Evolutionary conservation across 2,113 vertebrate genomes (phyloP).

Genomic region (Amia ocellicauda): DNA sequence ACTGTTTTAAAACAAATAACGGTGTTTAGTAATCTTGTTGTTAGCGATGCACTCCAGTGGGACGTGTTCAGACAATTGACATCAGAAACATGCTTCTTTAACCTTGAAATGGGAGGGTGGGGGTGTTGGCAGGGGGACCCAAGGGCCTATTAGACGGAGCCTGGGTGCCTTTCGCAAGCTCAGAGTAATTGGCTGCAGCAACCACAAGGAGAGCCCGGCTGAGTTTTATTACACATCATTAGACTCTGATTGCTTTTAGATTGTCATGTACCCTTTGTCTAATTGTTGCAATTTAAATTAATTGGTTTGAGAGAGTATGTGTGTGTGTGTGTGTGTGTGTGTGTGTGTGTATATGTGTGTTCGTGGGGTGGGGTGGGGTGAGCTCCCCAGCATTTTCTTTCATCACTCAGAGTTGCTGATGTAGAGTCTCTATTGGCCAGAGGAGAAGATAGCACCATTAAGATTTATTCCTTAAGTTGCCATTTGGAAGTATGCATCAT

Average conservation of each 20-base stretch:
- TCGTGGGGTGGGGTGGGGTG: neutral
- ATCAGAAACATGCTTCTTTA: neutral
- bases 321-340: no score
- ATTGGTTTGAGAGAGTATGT: slow-evolving; percentile 40
- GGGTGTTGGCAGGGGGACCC: neutral
- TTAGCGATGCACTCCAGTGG: neutral
- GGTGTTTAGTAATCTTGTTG: neutral
- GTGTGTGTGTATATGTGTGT: neutral
- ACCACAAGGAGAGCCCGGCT: slow-evolving; percentile 3
- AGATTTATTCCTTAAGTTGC: no score
- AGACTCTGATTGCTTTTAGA: slow-evolving; percentile 64
- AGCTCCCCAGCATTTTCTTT: neutral
- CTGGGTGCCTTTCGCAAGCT: neutral
- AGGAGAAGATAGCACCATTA: neutral
- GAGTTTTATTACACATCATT: slow-evolving; percentile 66
- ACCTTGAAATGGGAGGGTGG: neutral
- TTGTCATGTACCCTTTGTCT: slow-evolving; percentile 64
- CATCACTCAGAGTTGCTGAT: no score
- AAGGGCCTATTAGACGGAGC: neutral
- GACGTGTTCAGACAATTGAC: no score
- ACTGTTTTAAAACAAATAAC: no score
- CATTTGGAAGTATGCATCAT: no score
- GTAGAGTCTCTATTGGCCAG: neutral
- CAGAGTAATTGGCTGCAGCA: neutral
- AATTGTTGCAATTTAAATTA: slow-evolving; percentile 73